Base-by-base conservation (phyloP, 2,797 vertebrate species). In the Poecilia wingei region DNA sequence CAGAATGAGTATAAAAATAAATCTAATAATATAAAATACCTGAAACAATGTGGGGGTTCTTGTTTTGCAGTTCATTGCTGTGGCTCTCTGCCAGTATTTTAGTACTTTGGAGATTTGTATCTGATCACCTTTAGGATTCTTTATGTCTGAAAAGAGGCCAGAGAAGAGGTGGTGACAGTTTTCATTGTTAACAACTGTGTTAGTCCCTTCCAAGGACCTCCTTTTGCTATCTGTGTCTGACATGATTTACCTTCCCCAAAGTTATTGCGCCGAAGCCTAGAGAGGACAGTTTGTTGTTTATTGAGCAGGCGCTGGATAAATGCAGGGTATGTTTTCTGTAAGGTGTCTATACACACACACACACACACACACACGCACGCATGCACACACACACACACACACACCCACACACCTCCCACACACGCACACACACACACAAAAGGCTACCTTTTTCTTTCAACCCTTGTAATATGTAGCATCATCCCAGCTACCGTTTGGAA, bases 181-280 rank as follows among this genome's bases (percentile, higher is more conserved):
- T 66, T 28, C 0, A 76, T 36, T n/a, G 57, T 75, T 49, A 25
- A 43, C 46, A 57, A 41, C 22, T 16, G 36, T 74, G 31, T 55
- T 53, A 53, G 72, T 53, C 20, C 8, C 31, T 51, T 73, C 72
- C 25, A 43, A 39, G 49, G 33, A 25, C 18, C 51, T 41, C 36
- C 3, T 43, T 57, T 74, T 74, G 72, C 51, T 31, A n/a, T 74
- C 36, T 28, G 72, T 74, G 51, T 74, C 72, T 43, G 6, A 43
- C 39, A n/a, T 74, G 51, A 74, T 28, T 43, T 74, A 55, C 51
- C 49, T 41, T 74, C n/a, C 39, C 49, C 13, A 57, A 74, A 74
- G 36, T 55, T 74, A 55, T 57, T 57, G 36, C 22, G 16, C 51
- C n/a, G 3, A 55, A 74, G n/a, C 22, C 72, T 0, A 16, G 49